Percentiles rank a stretch among this genome's conserved stretches.
phyloP scores from a whole-genome alignment of 2,888 invertebrate genomes.

The Cerastis rubricosa region DNA sequence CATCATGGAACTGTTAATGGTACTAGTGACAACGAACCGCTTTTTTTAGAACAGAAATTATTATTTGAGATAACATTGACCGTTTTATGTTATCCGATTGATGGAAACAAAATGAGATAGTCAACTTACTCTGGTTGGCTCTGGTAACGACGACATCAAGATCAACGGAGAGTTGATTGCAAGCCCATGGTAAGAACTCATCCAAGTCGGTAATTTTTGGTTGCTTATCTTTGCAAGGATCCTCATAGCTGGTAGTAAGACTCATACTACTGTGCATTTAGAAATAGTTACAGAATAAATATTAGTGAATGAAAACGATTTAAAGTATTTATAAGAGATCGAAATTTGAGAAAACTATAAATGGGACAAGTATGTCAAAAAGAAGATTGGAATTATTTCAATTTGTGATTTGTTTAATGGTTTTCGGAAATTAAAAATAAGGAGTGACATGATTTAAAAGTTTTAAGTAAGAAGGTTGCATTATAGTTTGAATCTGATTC shows the following conservation, averaged over 20 bases:
- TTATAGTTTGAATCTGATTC: neutral
- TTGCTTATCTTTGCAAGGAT: neutral
- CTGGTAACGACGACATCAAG: neutral
- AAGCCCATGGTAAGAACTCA: conserved; percentile 30
- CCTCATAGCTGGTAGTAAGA: rapidly evolving
- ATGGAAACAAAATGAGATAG: neutral
- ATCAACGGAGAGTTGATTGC: neutral
- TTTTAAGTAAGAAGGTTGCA: conserved; percentile 2
- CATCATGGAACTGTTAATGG: no score
- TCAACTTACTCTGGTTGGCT: conserved; percentile 19
- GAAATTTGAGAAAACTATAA: no score
- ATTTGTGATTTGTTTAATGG: neutral
- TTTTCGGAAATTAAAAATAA: neutral
- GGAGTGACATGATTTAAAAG: neutral
- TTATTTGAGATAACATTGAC: neutral
- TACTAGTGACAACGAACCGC: no score
- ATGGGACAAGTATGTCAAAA: no score
- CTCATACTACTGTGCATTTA: neutral
- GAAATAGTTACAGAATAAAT: neutral
- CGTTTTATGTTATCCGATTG: neutral
- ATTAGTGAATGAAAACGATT: no score
- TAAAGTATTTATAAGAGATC: no score
- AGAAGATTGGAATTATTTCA: no score
- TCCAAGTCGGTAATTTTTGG: conserved; percentile 22
- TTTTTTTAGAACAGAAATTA: no score